Percentiles rank a stretch among this genome's conserved stretches.
Conservation (phyloP, 2,888 invertebrate species). For the Pammene aurita region DNA sequence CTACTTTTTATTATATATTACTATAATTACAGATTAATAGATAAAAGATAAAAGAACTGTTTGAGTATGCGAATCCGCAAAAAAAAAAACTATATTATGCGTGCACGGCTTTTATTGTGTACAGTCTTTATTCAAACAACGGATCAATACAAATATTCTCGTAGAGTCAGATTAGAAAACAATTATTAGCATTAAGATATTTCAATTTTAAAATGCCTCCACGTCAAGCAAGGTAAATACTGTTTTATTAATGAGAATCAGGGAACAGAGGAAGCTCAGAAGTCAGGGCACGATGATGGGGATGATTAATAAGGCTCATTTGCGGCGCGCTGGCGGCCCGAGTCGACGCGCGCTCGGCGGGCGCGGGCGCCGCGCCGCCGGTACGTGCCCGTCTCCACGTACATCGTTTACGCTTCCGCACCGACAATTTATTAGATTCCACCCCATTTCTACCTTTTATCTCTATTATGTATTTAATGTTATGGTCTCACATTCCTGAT, state of each 20-base stretch:
- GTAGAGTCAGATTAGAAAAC: no score
- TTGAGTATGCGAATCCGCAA: no score
- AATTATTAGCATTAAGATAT: no score
- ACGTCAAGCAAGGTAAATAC: constrained; percentile 51
- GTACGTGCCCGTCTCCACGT: constrained; percentile 77
- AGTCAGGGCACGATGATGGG: constrained; percentile 77
- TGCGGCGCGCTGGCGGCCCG: constrained; percentile 64
- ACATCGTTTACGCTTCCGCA: constrained; percentile 80
- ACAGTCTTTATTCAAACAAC: no score
- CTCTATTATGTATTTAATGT: constrained; percentile 75
- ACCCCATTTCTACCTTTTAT: constrained; percentile 79
- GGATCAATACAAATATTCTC: no score
- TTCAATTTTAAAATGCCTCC: background rate
- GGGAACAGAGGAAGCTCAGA: constrained; percentile 72
- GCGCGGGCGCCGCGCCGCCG: constrained; percentile 51
- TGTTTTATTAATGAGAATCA: constrained; percentile 71
- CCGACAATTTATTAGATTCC: constrained; percentile 78
- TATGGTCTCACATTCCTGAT: constrained; percentile 55
- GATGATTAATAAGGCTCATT: constrained; percentile 83
- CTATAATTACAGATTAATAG: no score
- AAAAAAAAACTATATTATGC: no score
- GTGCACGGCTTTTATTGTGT: no score
- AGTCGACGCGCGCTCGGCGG: constrained; percentile 51
- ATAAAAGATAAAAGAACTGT: no score
- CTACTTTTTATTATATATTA: no score